These are phyloP conservation scores for Mactra quadrangularis DNA, from an alignment of 1,140 invertebrate species.

Conservation along the genomic window DNA sequence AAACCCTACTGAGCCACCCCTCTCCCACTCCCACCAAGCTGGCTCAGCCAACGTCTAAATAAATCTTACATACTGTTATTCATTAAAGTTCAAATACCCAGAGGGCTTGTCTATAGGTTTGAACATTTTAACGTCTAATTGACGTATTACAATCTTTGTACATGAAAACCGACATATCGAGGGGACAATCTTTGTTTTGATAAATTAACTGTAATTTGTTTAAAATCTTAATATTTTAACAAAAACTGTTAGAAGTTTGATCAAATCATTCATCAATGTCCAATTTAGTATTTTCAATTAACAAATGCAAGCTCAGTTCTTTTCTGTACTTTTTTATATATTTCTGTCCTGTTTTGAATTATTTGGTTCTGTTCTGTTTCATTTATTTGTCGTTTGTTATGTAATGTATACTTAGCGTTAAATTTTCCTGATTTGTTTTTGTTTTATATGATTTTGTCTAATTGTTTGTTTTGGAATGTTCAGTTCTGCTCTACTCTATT, in stretches of 20 bases:
- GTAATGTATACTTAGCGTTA: too few species aligned
- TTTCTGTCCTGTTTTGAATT: neutral
- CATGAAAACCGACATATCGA: neutral
- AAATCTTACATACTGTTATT: too few species aligned
- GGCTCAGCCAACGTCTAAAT: too few species aligned
- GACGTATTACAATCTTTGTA: slow-evolving; percentile 4
- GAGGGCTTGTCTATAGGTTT: slow-evolving; percentile 1
- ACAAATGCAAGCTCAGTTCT: slow-evolving; percentile 1
- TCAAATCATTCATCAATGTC: slow-evolving; percentile 5
- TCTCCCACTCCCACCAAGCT: too few species aligned
- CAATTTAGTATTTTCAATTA: neutral
- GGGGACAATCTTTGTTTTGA: neutral
- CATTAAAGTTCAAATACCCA: neutral
- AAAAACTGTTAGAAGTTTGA: slow-evolving; percentile 19
- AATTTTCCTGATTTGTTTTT: too few species aligned
- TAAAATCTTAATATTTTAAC: neutral
- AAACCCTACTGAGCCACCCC: too few species aligned
- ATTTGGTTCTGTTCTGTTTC: too few species aligned
- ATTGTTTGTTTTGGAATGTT: too few species aligned
- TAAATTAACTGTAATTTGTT: neutral
- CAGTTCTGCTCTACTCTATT: too few species aligned
- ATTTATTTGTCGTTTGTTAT: too few species aligned
- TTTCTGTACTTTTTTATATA: neutral
- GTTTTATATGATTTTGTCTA: too few species aligned
- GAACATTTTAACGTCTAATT: slow-evolving; percentile 10